Base-by-base conservation (phyloP, 2,888 invertebrate genomes). In the Sphaeridia pumilis region DNA sequence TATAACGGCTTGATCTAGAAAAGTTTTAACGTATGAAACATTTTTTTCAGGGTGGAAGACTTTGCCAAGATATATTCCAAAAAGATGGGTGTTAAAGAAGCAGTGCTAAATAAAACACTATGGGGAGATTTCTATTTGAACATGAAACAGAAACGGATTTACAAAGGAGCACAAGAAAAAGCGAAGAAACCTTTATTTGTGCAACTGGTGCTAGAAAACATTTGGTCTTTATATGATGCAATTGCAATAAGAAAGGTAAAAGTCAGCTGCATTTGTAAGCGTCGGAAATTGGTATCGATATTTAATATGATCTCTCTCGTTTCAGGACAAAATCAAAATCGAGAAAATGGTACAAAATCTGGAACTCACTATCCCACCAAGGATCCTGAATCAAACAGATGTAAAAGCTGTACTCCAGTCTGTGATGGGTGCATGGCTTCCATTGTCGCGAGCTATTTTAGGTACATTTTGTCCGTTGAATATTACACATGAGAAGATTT, bases 111-210 rank as follows among this genome's bases (percentile, higher is more conserved):
- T 52, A 81, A 82, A 70, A 87, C 87, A 0, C 72, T 97, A 1
- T 97, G 95, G 95, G 92, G 95, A 47, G 93, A 97, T 72, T 93
- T 78, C 71, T 97, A 85, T 69, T 76, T 90, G 42, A 87, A 89
- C 68, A 70, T 78, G 2, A 93, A 92, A 72, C 80, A 81, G 2
- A 92, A 89, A 72, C 75, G 82, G 50, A 83, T 90, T 45, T 75
- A 83, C 75, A 79, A 81, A 68, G 93, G 94, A 2, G 95, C 95
- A 4, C 85, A 88, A 70, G 87, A 84, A 61, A 89, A 87, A 69
- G 87, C 86, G 0, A 93, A 93, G 69, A 87, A 87, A 66, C 90
- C 93, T 0, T 73, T 97, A 60, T 97, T 95, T 72, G 88, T 89
- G 1, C 88, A 90, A 70, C 77, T 95, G 44, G 81, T 93, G 50